phyloP scores from a whole-genome alignment of 2,797 vertebrate species.

The Ptychobarbus kaznakovi region DNA sequence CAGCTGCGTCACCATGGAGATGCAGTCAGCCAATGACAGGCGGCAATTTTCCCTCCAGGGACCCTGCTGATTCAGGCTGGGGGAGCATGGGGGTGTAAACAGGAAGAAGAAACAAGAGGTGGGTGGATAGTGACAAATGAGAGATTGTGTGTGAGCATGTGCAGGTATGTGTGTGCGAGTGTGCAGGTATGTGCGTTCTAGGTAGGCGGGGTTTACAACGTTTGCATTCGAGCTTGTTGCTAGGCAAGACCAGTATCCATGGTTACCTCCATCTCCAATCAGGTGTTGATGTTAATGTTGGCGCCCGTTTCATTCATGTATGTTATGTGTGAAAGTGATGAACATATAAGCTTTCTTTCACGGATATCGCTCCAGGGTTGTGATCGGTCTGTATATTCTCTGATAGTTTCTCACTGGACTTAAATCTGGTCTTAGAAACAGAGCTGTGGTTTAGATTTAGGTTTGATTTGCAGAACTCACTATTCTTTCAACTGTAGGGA shows the following conservation, averaged over 20 bases:
- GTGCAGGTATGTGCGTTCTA: constrained; percentile 34
- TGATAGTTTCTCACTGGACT: background rate
- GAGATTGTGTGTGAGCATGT: constrained; percentile 28
- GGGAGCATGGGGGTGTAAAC: constrained; percentile 48
- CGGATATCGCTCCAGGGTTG: background rate
- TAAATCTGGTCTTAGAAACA: background rate
- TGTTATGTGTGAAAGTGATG: constrained; percentile 6
- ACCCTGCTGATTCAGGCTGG: constrained; percentile 75
- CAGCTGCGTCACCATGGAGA: constrained; percentile 84
- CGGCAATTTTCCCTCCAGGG: constrained; percentile 74
- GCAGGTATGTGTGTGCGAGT: constrained; percentile 22
- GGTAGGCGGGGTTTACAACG: constrained; percentile 14
- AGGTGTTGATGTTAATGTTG: constrained; percentile 30
- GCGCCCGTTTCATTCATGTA: constrained; percentile 25
- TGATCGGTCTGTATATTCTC: constrained; percentile 2
- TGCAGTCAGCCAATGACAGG: constrained; percentile 78
- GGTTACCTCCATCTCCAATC: constrained; percentile 43
- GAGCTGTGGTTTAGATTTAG: background rate
- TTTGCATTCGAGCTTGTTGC: constrained; percentile 51
- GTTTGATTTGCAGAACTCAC: background rate
- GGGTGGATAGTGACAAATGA: constrained; percentile 43
- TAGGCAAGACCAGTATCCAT: constrained; percentile 45
- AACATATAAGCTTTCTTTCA: background rate
- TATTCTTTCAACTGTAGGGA: background rate
- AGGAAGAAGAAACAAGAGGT: constrained; percentile 34